Conservation (phyloP, 2,797 vertebrate species). For the Falco naumanni region DNA sequence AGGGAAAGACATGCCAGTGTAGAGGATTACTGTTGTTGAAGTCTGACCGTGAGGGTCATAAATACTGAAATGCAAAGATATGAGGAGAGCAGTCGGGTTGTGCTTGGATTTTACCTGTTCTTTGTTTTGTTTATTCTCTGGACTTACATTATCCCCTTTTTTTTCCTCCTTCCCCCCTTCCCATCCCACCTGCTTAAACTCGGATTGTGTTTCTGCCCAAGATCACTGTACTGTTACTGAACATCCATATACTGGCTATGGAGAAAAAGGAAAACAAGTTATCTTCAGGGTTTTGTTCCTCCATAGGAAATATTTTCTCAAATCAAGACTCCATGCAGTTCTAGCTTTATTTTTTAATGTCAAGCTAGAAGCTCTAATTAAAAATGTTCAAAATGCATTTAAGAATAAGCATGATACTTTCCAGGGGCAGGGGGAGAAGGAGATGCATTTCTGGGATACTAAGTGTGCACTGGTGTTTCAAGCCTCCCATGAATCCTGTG, state of each 20-base stretch:
- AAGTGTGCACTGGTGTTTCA: neutral
- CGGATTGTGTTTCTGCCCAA: neutral
- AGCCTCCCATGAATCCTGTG: neutral
- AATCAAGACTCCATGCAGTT: neutral
- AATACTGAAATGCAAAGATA: neutral
- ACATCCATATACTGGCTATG: neutral
- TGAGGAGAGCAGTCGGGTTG: neutral
- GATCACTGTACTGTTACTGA: neutral
- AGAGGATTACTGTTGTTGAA: neutral
- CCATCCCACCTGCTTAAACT: neutral
- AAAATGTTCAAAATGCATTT: conserved; percentile 2
- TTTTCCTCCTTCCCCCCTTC: neutral
- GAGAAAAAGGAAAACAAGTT: neutral
- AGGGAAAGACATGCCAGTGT: neutral
- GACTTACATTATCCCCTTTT: neutral
- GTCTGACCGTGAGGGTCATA: neutral
- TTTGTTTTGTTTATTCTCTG: neutral
- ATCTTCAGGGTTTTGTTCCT: neutral
- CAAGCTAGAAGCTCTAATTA: neutral
- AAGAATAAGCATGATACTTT: neutral
- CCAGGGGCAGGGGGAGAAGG: neutral
- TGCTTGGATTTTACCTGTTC: neutral
- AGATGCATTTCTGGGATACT: neutral
- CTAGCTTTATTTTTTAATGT: neutral
- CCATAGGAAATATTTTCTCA: neutral